These are phyloP conservation scores for Xestoiulus laeticollis DNA, from an alignment of 2,888 invertebrate species.

Conservation along the genomic window DNA sequence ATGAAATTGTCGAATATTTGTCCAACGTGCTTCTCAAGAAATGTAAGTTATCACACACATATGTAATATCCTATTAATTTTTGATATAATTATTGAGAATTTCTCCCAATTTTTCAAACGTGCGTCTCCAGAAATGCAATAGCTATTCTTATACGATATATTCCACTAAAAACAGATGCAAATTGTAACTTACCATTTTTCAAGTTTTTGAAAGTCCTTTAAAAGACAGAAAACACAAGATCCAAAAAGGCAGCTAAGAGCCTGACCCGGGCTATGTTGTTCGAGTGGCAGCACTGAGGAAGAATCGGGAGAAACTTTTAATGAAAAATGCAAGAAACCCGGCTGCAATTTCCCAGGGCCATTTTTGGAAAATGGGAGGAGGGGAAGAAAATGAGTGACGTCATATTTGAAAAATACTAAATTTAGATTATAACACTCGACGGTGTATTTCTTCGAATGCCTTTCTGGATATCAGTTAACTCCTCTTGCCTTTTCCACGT, in stretches of 20 bases:
- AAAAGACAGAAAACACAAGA: background rate
- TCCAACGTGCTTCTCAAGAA: too few relatives aligned
- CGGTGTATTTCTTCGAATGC: background rate
- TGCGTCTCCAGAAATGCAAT: background rate
- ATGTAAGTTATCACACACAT: too few relatives aligned
- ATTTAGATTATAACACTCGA: background rate
- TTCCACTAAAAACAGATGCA: background rate
- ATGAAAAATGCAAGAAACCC: background rate
- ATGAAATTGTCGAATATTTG: too few relatives aligned
- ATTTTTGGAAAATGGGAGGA: slow-evolving; percentile 23
- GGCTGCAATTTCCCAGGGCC: slow-evolving; percentile 16
- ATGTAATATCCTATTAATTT: too few relatives aligned
- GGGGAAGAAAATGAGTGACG: background rate
- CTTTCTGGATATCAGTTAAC: slow-evolving; percentile 43
- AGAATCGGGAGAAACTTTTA: background rate
- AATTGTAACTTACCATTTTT: slow-evolving; percentile 24
- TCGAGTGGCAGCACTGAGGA: slow-evolving; percentile 27
- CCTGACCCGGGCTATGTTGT: slow-evolving; percentile 38
- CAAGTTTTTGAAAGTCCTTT: background rate
- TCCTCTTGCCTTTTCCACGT: background rate
- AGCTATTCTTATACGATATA: too few relatives aligned
- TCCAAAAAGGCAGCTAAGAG: slow-evolving; percentile 43
- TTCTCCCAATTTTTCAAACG: background rate
- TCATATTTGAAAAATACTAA: background rate
- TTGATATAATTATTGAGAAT: too few relatives aligned